These are phyloP conservation scores for Mola mola DNA, from an alignment of 2,113 vertebrate genomes.

Conservation along the genomic window DNA sequence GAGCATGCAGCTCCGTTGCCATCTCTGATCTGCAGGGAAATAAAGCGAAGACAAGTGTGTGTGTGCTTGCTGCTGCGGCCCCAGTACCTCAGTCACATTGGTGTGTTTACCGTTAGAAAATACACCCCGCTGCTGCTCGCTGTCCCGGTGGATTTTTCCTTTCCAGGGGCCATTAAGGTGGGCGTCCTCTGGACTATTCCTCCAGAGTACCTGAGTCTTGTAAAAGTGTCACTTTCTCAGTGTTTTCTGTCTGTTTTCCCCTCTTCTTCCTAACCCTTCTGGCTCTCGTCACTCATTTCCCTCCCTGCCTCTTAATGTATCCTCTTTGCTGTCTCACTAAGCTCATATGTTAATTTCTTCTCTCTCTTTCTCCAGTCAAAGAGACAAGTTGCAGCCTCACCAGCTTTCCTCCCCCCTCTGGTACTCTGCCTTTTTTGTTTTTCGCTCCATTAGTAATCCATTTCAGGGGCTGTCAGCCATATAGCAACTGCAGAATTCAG, in stretches of 20 bases:
- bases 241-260: conserved; percentile 23
- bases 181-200: conserved; percentile 12
- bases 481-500: conserved; percentile 27
- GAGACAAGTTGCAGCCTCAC: conserved; percentile 30
- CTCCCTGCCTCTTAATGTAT: conserved; percentile 1
- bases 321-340: conserved; percentile 15
- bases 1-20: conserved; percentile 4
- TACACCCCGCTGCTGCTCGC: background rate
- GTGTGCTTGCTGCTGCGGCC: background rate
- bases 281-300: background rate
- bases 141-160: conserved; percentile 8
- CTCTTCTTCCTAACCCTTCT: conserved; percentile 11
- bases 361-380: conserved; percentile 20
- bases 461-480: conserved; percentile 55
- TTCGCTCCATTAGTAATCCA: conserved; percentile 67
- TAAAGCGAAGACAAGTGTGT: too few relatives aligned
- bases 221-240: conserved; percentile 45
- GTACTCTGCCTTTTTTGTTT: conserved; percentile 61
- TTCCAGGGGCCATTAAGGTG: conserved; percentile 1
- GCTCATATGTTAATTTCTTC: conserved; percentile 26
- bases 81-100: background rate
- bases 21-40: conserved; percentile 43
- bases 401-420: background rate
- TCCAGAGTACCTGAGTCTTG: too few relatives aligned
- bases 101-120: background rate